Evolutionary conservation across 2,797 vertebrate species (phyloP).

Genomic region (Crocidura indochinensis): DNA sequence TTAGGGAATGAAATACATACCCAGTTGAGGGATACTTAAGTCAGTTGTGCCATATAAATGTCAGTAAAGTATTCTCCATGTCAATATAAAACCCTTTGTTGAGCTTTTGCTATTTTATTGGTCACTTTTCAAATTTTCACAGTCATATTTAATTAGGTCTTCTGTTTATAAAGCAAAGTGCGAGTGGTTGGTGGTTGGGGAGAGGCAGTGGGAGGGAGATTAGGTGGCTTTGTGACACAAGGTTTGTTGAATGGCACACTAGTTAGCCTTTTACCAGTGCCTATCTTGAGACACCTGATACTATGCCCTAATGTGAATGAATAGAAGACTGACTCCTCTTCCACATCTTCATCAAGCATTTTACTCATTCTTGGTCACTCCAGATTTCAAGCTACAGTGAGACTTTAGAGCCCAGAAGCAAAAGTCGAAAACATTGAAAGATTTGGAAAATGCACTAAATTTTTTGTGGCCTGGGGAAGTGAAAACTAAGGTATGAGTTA

Average conservation of each 20-base stretch:
- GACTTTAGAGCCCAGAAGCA: constrained; percentile 55
- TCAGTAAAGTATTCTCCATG: constrained; percentile 10
- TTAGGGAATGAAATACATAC: not conserved
- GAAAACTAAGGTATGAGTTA: constrained; percentile 76
- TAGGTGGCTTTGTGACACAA: not conserved
- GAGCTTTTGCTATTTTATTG: constrained; percentile 30
- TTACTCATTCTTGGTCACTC: constrained; percentile 39
- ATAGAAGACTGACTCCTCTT: not conserved
- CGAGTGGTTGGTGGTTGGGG: not conserved
- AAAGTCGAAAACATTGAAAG: constrained; percentile 69
- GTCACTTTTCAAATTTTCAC: constrained; percentile 12
- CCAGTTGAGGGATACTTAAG: constrained; percentile 1
- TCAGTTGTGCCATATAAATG: not conserved
- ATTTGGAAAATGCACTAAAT: constrained; percentile 56
- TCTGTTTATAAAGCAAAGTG: not conserved
- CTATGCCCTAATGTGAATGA: constrained; percentile 10
- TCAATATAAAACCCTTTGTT: constrained; percentile 6
- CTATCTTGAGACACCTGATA: not conserved
- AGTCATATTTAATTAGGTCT: not conserved
- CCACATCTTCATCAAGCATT: not conserved
- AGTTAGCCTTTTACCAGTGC: not conserved
- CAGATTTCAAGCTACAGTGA: constrained; percentile 30
- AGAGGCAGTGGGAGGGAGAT: too few species aligned
- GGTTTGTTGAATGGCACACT: not conserved
- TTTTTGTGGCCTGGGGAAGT: constrained; percentile 75